Percentiles rank a stretch among this genome's conserved stretches.
Conservation (phyloP, 2,113 vertebrate species). For the Ageneiosus marmoratus region DNA sequence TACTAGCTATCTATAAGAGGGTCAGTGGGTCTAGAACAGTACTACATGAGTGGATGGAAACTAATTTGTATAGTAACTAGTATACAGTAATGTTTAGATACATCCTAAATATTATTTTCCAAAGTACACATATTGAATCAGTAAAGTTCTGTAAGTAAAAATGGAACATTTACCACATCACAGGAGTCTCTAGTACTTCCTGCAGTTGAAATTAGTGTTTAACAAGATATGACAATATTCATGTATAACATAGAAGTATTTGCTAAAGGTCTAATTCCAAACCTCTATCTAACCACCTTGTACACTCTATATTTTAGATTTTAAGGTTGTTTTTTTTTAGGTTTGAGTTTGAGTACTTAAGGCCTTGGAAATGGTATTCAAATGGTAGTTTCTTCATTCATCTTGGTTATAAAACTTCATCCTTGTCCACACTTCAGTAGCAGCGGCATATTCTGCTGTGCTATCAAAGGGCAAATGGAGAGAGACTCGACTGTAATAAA, state of each 20-base stretch:
- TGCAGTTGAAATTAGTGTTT: background rate
- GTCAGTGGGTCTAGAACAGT: no score
- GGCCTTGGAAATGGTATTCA: background rate
- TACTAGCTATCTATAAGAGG: no score
- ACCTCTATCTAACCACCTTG: background rate
- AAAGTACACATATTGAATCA: background rate
- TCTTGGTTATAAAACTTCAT: slow-evolving; percentile 29
- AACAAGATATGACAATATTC: background rate
- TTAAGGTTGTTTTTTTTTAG: background rate
- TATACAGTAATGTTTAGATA: background rate
- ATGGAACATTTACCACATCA: background rate
- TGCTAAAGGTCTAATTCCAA: background rate
- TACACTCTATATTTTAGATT: background rate
- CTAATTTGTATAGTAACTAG: no score
- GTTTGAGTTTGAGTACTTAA: background rate
- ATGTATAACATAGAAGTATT: background rate
- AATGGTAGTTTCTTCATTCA: background rate
- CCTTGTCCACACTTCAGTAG: slow-evolving; percentile 22
- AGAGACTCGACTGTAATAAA: slow-evolving; percentile 37
- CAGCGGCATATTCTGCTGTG: slow-evolving; percentile 40
- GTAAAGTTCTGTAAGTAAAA: background rate
- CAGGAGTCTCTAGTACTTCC: background rate
- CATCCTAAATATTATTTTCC: background rate
- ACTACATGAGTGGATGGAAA: no score
- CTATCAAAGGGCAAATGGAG: slow-evolving; percentile 52